Conservation (phyloP, 2,888 invertebrate species). For the Synergus gifuensis region DNA sequence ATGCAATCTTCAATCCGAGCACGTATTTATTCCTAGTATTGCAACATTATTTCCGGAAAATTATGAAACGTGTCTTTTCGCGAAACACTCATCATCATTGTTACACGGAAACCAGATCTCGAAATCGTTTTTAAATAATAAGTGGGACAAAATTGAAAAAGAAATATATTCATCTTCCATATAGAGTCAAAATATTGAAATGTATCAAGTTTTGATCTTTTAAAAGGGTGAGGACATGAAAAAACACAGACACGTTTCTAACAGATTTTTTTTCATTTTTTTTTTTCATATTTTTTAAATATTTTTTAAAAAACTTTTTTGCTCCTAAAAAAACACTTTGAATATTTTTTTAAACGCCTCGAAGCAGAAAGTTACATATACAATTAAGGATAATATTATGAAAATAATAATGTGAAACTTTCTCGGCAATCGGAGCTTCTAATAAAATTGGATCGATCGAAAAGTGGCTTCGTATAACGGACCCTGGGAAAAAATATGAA, state of each 20-base stretch:
- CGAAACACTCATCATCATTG: slow-evolving; percentile 29
- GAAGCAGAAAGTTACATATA: too few species aligned
- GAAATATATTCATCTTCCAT: neutral
- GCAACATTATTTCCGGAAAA: slow-evolving; percentile 21
- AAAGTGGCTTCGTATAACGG: neutral
- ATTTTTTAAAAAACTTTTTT: too few species aligned
- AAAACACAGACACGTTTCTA: too few species aligned
- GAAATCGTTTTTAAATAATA: neutral
- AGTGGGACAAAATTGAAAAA: neutral
- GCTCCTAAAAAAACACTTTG: too few species aligned
- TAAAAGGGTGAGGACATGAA: too few species aligned
- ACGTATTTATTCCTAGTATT: slow-evolving; percentile 27
- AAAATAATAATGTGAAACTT: neutral
- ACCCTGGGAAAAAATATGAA: neutral
- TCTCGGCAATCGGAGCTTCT: neutral
- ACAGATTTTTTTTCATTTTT: too few species aligned
- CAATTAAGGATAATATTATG: too few species aligned
- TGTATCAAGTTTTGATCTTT: too few species aligned
- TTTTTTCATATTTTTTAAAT: too few species aligned
- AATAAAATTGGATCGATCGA: neutral
- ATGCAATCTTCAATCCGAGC: slow-evolving; percentile 15
- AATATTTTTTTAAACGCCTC: too few species aligned
- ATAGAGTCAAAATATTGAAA: neutral
- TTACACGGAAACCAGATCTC: slow-evolving; percentile 6
- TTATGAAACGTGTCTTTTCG: slow-evolving; percentile 21